A percentile compares a stretch with the other conserved stretches of the same genome.
Conservation (phyloP, 1,140 invertebrate genomes). For the Antheraea pernyi region DNA sequence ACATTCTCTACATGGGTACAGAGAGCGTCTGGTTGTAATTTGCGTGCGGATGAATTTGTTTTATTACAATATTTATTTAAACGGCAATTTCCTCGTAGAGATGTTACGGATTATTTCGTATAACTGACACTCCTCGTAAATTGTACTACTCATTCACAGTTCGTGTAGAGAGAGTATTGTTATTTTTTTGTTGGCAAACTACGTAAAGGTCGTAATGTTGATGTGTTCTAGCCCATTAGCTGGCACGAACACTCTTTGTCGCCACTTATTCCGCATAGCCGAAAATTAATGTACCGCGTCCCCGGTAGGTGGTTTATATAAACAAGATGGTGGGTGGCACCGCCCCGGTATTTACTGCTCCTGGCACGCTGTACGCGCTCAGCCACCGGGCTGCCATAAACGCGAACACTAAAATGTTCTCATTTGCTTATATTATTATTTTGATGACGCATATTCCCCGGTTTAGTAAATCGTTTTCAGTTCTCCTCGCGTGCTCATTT, state of each 20-base stretch:
- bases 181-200: constrained; percentile 37
- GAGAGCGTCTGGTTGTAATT: background rate
- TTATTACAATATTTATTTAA: constrained; percentile 24
- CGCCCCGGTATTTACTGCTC: constrained; percentile 50
- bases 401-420: constrained; percentile 50
- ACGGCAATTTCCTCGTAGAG: constrained; percentile 28
- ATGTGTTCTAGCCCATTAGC: constrained; percentile 51
- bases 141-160: background rate
- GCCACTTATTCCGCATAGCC: constrained; percentile 50
- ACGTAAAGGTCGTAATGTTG: constrained; percentile 37
- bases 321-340: constrained; percentile 52
- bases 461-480: constrained; percentile 36
- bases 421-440: constrained; percentile 57
- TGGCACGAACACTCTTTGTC: constrained; percentile 50
- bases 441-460: constrained; percentile 52
- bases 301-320: constrained; percentile 45
- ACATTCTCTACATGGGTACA: background rate
- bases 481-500: constrained; percentile 23
- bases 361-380: constrained; percentile 41
- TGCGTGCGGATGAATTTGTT: background rate
- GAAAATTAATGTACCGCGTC: constrained; percentile 48
- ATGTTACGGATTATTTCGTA: constrained; percentile 20
- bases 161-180: background rate
- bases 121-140: background rate
- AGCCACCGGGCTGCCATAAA: constrained; percentile 45